These are phyloP conservation scores for Myiotriccus ornatus DNA, from an alignment of 2,797 vertebrate species.

Conservation along the genomic window DNA sequence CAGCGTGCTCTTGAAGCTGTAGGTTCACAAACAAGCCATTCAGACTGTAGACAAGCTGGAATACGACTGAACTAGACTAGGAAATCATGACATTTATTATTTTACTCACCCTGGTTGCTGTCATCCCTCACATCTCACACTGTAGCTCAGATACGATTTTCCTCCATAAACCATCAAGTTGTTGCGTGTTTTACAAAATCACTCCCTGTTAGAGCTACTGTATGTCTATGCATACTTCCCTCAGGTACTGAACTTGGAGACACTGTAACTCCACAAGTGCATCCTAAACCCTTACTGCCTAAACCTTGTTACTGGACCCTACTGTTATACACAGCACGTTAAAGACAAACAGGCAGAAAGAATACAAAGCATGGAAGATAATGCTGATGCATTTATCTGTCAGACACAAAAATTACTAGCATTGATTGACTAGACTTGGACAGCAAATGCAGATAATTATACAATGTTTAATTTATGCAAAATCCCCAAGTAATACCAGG, in stretches of 20 bases:
- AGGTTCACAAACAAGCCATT: background rate
- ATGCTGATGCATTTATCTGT: background rate
- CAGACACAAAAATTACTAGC: background rate
- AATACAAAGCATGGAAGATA: background rate
- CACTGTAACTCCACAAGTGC: background rate
- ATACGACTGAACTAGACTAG: background rate
- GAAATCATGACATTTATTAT: background rate
- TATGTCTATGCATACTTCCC: background rate
- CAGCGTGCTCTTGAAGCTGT: background rate
- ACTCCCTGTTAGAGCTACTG: background rate
- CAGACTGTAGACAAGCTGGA: background rate
- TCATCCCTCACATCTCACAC: background rate
- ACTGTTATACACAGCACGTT: accelerated
- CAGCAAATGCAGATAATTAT: background rate
- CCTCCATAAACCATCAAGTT: background rate
- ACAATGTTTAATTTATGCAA: background rate
- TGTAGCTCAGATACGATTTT: background rate
- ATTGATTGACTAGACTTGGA: background rate
- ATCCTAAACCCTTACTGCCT: background rate
- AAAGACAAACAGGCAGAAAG: background rate
- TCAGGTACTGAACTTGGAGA: background rate
- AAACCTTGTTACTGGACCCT: background rate
- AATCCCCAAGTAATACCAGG: background rate
- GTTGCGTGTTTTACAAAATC: accelerated
- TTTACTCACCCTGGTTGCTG: background rate